Base-by-base conservation (phyloP, 2,113 vertebrate genomes). In the Xyrauchen texanus region DNA sequence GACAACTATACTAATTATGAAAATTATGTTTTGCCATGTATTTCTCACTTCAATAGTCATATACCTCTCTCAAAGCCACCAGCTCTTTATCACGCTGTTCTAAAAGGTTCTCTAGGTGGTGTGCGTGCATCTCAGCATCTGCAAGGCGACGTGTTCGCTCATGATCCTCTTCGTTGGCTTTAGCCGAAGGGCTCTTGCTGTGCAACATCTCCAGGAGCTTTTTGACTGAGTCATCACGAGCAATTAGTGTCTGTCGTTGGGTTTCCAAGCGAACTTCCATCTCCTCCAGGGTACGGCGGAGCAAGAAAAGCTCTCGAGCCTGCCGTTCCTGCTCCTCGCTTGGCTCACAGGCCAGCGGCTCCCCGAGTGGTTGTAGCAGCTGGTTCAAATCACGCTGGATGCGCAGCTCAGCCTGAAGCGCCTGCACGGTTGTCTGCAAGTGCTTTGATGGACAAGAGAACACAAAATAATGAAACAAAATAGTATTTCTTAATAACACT, bases 161-260 rank as follows among this genome's bases (percentile, higher is more conserved):
- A 1, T 99, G 96, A 89, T 99, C 98, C 60, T 99, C 98, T 81
- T 99, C 97, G 0, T 94, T 96, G 49, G 95, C 95, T 88, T 99
- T 99, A 76, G 95, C 93, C 60, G 98, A 95, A 8, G 96, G 96
- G 0, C 97, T 96, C 91, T 98, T 99, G 85, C 95, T 98, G 90
- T 99, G 98, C 87, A 99, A 84, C 97, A 99, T 99, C 91, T 99
- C 98, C 89, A 99, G 89, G 58, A 99, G 95, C 87, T 99, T 99
- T 89, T 98, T 99, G 86, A 99, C 98, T 76, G 98, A 99, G 83
- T 99, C 98, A 6, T 99, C 98, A 0, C 98, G 92, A 8, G 98
- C 97, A 11, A 88, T 93, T 45, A 99, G 86, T 3, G 98, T 99
- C 90, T 99, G 98, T 82, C 99, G 97, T 88, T 99, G 98, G 0